A percentile compares a stretch with the other conserved stretches of the same genome.
These are phyloP conservation scores for Carettochelys insculpta DNA, from an alignment of 2,113 vertebrate species.

Conservation along the genomic window DNA sequence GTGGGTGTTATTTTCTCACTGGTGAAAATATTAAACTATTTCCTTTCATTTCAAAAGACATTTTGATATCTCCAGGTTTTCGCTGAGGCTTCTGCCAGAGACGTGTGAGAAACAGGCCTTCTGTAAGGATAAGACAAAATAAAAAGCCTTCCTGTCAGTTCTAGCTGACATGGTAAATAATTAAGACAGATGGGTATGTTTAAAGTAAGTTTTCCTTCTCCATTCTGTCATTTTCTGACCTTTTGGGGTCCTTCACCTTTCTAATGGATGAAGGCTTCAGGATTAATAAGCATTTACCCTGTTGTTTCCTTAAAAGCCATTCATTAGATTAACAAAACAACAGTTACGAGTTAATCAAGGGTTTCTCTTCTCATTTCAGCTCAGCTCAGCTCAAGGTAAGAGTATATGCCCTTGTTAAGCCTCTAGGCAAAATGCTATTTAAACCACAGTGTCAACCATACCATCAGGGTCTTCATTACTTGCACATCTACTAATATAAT, in stretches of 20 bases:
- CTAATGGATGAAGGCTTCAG: conserved; percentile 67
- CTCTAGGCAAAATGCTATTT: conserved; percentile 67
- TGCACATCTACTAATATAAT: no score
- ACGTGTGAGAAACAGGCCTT: neutral
- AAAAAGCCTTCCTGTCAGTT: conserved; percentile 1
- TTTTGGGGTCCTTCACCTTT: conserved; percentile 57
- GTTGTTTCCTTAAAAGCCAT: conserved; percentile 70
- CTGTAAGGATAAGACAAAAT: neutral
- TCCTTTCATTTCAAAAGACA: neutral
- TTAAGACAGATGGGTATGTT: conserved; percentile 50
- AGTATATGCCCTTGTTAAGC: conserved; percentile 36
- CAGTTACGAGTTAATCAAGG: conserved; percentile 61
- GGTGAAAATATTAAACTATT: neutral
- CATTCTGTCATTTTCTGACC: conserved; percentile 62
- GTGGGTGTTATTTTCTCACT: neutral
- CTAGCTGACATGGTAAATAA: conserved; percentile 53
- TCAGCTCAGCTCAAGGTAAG: conserved; percentile 50
- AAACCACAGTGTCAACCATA: conserved; percentile 23
- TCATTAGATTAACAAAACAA: conserved; percentile 74
- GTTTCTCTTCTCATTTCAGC: no score
- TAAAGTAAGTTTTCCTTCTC: conserved; percentile 65
- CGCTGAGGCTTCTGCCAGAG: neutral
- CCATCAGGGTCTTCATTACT: no score
- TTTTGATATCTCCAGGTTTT: neutral
- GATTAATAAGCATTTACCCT: conserved; percentile 70